Evolutionary conservation across 2,888 invertebrate species (phyloP), one percentile per base, ranked within the genome.

Genomic region (Pterostichus niger): DNA sequence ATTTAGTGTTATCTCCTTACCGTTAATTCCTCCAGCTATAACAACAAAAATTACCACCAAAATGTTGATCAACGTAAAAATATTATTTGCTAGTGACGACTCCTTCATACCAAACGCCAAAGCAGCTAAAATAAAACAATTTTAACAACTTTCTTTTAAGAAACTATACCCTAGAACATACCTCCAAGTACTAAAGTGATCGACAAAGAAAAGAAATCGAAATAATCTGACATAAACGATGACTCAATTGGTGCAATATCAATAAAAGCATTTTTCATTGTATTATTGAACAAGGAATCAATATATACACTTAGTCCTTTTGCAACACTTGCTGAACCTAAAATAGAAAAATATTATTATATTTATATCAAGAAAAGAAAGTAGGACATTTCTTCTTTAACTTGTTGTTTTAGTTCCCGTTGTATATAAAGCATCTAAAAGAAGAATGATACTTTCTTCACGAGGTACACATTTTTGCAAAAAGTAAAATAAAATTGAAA

Each of bases 51-150:
- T 85, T 0, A 98, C 96, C 0, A 98, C 96, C 11, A 92, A 90
- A 40, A 98, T 90, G 89, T 98, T 98, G 52, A 96, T 91, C 0
- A 94, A 90, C 0, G 98, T 98, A 87, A 98, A 96, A 79, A 97
- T 91, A 88, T 97, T 98, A 90, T 98, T 98, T 85, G 96, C 94
- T 73, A 93, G 91, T 0, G 96, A 95, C 0, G 97, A 98, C 89
- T 97, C 97, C 87, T 96, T 97, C 54, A 97, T 96, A 0, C 98
- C 98, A 85, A 96, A 93, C 0, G 96, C 95, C 24, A 95, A 90
- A 0, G 93, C 95, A 89, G 93, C 94, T 94, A 89, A 80, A 90
- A 90, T 83, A 86, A 75, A 79, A 86, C 11, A 4, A 46, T n/a
- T 11, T 24, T 24, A 2, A 24, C 3, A 24, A 24, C 24, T 1